Evolutionary conservation across 2,797 vertebrate species (phyloP).

Genomic region (Chaunax sp.): DNA sequence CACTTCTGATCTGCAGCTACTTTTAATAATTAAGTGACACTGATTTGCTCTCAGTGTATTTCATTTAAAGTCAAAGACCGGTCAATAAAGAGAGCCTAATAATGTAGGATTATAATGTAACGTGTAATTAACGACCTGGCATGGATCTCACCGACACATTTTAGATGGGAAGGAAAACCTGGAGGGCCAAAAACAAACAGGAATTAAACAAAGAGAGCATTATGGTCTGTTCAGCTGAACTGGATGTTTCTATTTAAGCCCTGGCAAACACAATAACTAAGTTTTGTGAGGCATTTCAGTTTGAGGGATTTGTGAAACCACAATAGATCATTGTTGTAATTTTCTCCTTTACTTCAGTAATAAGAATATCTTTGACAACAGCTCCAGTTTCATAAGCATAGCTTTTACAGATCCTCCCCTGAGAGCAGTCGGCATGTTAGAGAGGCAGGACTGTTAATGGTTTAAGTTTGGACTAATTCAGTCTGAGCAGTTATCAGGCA

Average conservation of each 20-base stretch:
- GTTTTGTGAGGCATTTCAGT: conserved; percentile 40
- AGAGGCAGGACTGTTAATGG: not conserved
- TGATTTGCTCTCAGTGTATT: no score
- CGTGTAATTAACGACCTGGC: no score
- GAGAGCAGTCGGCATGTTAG: not conserved
- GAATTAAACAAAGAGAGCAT: conserved; percentile 9
- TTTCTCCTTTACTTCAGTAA: not conserved
- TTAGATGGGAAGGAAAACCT: not conserved
- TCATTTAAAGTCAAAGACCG: no score
- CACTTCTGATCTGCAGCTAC: no score
- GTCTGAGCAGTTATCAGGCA: not conserved
- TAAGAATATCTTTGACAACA: conserved; percentile 6
- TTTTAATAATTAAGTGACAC: no score
- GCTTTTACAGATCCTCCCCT: not conserved
- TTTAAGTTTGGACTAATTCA: not conserved
- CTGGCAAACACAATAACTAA: not conserved
- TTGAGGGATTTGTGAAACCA: conserved; percentile 41
- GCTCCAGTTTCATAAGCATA: not conserved
- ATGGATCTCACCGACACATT: no score
- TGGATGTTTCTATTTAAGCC: conserved; percentile 44
- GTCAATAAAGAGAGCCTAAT: no score
- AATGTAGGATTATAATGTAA: no score
- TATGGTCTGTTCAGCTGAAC: conserved; percentile 27
- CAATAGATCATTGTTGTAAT: conserved; percentile 10
- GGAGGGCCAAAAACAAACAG: not conserved